Evolutionary conservation across 1,140 invertebrate genomes (phyloP).

Genomic region (Bradysia coprophila): DNA sequence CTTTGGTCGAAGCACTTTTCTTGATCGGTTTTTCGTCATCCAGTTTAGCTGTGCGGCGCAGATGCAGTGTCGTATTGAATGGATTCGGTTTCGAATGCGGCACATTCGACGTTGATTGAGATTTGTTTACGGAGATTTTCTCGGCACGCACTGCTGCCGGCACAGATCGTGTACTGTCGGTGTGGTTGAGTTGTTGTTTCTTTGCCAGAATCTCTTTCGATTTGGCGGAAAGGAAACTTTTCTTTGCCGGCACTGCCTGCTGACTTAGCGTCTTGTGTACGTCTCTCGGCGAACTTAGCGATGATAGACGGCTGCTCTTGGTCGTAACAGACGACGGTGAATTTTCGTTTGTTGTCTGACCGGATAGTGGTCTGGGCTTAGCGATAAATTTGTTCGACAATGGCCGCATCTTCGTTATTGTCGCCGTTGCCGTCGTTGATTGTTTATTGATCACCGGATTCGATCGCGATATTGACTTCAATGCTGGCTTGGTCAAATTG

Average conservation of each 20-base stretch:
- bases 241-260: conserved; percentile 6
- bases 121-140: conserved; percentile 1
- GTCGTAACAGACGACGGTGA: conserved; percentile 12
- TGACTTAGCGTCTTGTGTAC: conserved; percentile 8
- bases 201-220: conserved; percentile 21
- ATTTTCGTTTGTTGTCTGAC: neutral
- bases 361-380: conserved; percentile 5
- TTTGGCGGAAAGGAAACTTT: conserved; percentile 20
- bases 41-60: conserved; percentile 16
- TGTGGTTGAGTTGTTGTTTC: neutral
- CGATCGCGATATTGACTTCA: neutral
- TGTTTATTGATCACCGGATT: neutral
- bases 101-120: conserved; percentile 1
- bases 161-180: conserved; percentile 1
- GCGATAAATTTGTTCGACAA: neutral
- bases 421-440: neutral
- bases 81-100: neutral
- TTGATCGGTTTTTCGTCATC: conserved; percentile 1
- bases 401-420: neutral
- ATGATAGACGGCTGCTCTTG: conserved; percentile 21
- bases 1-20: conserved; percentile 9
- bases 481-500: neutral
- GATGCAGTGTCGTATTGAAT: conserved; percentile 11
- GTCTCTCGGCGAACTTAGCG: conserved; percentile 15
- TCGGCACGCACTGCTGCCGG: neutral